These are phyloP conservation scores for Malurus cyaneus DNA, from an alignment of 2,113 vertebrate species.

Conservation along the genomic window DNA sequence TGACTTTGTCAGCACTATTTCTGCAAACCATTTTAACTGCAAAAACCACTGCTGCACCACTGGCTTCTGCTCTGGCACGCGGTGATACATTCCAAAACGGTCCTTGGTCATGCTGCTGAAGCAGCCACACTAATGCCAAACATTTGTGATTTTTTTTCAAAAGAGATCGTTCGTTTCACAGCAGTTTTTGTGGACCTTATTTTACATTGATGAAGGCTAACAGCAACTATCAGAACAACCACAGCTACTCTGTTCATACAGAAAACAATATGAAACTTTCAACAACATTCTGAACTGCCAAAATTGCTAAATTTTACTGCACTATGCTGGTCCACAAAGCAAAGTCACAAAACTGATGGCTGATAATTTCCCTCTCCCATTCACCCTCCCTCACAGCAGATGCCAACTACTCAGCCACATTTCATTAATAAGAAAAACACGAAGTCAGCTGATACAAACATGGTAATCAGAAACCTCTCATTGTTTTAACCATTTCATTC, in stretches of 20 bases:
- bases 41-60: neutral
- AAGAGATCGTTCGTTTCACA: neutral
- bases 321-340: neutral
- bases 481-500: neutral
- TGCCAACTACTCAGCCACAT: neutral
- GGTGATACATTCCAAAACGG: neutral
- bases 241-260: neutral
- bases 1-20: neutral
- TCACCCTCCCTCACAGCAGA: neutral
- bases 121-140: neutral
- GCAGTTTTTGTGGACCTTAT: neutral
- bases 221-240: neutral
- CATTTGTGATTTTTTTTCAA: neutral
- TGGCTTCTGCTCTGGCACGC: neutral
- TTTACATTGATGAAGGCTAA: neutral
- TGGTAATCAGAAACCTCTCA: neutral
- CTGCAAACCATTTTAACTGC: neutral
- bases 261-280: neutral
- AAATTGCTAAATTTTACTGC: neutral
- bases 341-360: neutral
- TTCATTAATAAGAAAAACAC: neutral
- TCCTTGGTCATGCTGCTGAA: neutral
- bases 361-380: neutral
- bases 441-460: neutral
- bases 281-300: neutral